Conservation (phyloP, 2,113 vertebrate species). For the Pionites leucogaster region DNA sequence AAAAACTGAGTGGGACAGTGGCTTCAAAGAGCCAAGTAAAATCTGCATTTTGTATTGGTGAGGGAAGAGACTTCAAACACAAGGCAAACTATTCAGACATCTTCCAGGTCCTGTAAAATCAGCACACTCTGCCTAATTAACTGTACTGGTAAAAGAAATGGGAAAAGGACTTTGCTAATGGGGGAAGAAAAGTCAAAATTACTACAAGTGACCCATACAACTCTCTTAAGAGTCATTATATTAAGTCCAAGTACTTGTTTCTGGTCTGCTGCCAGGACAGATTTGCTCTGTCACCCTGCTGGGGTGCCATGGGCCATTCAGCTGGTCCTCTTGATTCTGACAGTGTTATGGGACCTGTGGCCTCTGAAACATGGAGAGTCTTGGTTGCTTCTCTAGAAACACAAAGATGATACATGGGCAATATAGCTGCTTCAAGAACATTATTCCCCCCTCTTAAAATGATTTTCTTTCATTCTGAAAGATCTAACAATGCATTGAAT, state of each 20-base stretch:
- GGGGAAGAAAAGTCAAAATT: not conserved
- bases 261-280: not conserved
- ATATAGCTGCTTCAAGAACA: not conserved
- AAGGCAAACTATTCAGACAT: accelerated
- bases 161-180: not conserved
- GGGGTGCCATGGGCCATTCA: accelerated
- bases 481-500: not conserved
- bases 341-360: not conserved
- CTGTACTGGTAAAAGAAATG: not conserved
- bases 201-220: not conserved
- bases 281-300: not conserved
- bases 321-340: not conserved
- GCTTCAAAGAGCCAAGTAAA: not conserved
- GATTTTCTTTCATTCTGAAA: not conserved
- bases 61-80: not conserved
- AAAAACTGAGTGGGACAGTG: not conserved
- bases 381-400: not conserved
- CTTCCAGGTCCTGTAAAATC: not conserved
- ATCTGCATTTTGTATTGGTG: not conserved
- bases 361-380: not conserved
- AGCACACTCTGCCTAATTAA: not conserved
- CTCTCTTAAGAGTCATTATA: not conserved
- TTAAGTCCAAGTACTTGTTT: not conserved
- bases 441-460: not conserved
- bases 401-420: not conserved